phyloP scores from a whole-genome alignment of 2,113 vertebrate genomes.

The Tauraco erythrolophus region DNA sequence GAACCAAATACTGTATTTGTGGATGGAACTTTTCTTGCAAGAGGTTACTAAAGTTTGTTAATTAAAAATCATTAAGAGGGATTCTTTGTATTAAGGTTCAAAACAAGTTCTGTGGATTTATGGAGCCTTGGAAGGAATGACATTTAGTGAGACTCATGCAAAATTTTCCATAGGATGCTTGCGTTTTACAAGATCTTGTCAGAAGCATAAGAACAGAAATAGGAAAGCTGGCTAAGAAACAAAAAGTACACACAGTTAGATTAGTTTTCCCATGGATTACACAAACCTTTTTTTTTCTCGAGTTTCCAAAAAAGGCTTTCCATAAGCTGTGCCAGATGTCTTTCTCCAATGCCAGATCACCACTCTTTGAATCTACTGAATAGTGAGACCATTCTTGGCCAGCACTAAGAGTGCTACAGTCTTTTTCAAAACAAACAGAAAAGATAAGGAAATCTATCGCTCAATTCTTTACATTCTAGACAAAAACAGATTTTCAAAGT shows the following conservation, averaged over 20 bases:
- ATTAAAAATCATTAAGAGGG: slow-evolving; percentile 4
- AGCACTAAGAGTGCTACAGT: background rate
- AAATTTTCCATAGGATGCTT: background rate
- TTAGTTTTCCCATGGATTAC: slow-evolving; percentile 28
- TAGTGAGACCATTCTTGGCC: background rate
- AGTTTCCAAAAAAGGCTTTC: slow-evolving; percentile 14
- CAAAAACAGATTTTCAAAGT: background rate
- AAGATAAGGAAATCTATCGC: background rate
- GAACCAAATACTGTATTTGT: background rate
- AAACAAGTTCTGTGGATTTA: background rate
- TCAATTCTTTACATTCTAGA: background rate
- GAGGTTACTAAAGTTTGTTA: background rate
- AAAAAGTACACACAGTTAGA: background rate
- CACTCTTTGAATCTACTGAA: background rate
- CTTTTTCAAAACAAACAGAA: background rate
- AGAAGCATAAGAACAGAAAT: slow-evolving; percentile 5
- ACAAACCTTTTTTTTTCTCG: background rate
- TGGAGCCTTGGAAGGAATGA: background rate
- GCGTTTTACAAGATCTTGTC: slow-evolving; percentile 18
- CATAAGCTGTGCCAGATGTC: slow-evolving; percentile 19
- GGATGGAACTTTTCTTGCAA: background rate
- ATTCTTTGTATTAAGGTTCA: background rate
- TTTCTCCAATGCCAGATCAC: background rate
- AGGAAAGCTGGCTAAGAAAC: slow-evolving; percentile 29
- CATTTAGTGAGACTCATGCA: background rate